Percentiles rank a stretch among this genome's conserved stretches.
phyloP scores from a whole-genome alignment of 2,888 invertebrate species.

The Coelinius sp. region DNA sequence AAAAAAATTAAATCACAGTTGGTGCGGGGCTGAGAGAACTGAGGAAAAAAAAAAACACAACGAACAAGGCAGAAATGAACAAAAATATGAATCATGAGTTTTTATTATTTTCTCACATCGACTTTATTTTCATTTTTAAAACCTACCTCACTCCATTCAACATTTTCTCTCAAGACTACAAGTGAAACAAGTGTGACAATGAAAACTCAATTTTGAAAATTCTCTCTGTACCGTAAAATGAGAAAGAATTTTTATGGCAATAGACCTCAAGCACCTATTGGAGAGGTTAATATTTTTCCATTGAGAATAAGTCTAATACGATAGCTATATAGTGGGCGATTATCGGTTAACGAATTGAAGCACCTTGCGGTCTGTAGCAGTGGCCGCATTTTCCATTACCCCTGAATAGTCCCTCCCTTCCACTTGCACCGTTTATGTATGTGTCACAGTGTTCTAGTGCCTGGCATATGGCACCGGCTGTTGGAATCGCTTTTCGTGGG shows the following conservation, averaged over 20 bases:
- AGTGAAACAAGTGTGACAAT: slow-evolving; percentile 17
- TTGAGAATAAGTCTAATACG: not conserved
- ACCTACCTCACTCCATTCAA: not conserved
- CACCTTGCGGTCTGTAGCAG: slow-evolving; percentile 31
- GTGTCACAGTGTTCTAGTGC: slow-evolving; percentile 8
- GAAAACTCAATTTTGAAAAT: not conserved
- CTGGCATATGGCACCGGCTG: slow-evolving; percentile 23
- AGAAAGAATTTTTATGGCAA: not conserved
- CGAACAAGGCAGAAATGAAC: slow-evolving; percentile 4
- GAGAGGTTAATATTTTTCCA: not conserved
- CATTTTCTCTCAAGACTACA: not conserved
- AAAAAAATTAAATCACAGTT: not conserved
- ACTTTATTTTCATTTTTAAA: slow-evolving; percentile 12
- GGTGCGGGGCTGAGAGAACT: no score
- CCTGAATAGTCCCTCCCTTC: not conserved
- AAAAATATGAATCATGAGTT: slow-evolving; percentile 15
- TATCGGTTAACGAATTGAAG: slow-evolving; percentile 41
- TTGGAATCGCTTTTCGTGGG: slow-evolving; percentile 25
- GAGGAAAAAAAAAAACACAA: not conserved
- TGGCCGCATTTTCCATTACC: slow-evolving; percentile 37
- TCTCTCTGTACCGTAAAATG: not conserved
- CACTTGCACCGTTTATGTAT: slow-evolving; percentile 18
- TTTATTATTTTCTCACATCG: slow-evolving; percentile 17
- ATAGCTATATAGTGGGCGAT: slow-evolving; percentile 23
- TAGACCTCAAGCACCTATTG: not conserved